Percentiles rank a stretch among this genome's conserved stretches.
These are phyloP conservation scores for Acanthosepion esculentum DNA, from an alignment of 2,888 invertebrate species.

Conservation along the genomic window DNA sequence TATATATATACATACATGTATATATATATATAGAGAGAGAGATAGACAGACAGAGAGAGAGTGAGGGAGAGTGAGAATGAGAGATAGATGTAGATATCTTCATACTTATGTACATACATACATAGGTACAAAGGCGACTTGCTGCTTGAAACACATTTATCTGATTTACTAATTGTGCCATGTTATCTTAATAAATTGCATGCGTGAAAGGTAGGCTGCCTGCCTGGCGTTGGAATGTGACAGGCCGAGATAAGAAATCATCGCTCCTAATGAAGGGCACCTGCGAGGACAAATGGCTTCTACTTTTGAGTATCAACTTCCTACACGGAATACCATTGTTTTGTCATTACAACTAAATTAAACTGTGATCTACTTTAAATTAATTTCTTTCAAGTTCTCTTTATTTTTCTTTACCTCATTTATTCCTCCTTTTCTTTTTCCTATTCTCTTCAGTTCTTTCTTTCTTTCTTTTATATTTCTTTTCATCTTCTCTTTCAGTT, in stretches of 20 bases:
- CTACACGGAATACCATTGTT: neutral
- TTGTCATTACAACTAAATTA: neutral
- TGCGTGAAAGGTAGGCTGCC: neutral
- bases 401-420: neutral
- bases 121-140: neutral
- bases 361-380: neutral
- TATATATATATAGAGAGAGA: neutral
- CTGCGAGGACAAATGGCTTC: neutral
- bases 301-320: neutral
- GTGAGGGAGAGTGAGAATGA: too few species aligned
- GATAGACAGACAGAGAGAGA: too few species aligned
- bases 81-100: too few species aligned
- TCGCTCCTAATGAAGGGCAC: constrained; percentile 1
- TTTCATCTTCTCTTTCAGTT: too few species aligned
- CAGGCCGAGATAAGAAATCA: constrained; percentile 33
- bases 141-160: neutral
- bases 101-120: neutral
- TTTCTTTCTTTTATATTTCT: too few species aligned
- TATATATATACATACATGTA: neutral
- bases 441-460: neutral
- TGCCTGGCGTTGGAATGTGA: constrained; percentile 23
- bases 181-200: constrained; percentile 8
- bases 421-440: neutral
- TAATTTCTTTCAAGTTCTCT: neutral
- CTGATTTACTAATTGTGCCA: constrained; percentile 11